phyloP scores from a whole-genome alignment of 2,797 vertebrate genomes.

The Salarias fasciatus region DNA sequence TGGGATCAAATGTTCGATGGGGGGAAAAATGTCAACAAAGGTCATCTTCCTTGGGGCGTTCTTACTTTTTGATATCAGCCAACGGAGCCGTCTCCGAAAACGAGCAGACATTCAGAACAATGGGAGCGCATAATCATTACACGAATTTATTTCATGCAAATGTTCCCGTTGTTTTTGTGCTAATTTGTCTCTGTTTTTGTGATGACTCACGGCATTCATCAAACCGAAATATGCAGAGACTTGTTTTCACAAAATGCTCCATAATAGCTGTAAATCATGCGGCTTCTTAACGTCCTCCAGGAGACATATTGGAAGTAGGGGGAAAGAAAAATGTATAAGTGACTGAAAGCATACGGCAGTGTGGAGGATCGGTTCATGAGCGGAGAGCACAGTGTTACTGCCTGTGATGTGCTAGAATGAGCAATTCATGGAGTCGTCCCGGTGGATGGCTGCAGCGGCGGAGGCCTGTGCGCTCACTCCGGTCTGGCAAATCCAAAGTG shows the following conservation, averaged over 20 bases:
- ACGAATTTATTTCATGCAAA: not conserved
- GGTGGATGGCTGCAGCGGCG: slow-evolving; percentile 45
- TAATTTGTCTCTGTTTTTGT: not conserved
- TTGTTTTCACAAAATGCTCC: not conserved
- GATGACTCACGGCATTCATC: not conserved
- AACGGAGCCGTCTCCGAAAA: too few relatives aligned
- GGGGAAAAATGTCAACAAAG: too few relatives aligned
- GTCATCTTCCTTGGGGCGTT: too few relatives aligned
- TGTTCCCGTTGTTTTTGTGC: not conserved
- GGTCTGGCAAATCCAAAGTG: slow-evolving; percentile 65
- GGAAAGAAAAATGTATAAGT: not conserved
- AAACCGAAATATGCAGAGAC: not conserved
- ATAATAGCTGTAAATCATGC: too few relatives aligned
- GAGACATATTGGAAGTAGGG: not conserved
- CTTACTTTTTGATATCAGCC: too few relatives aligned
- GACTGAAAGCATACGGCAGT: not conserved
- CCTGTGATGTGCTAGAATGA: slow-evolving; percentile 45
- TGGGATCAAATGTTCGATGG: too few relatives aligned
- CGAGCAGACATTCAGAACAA: not conserved
- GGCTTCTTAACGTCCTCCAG: not conserved
- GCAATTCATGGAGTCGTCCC: slow-evolving; percentile 44
- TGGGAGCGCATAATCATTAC: too few relatives aligned
- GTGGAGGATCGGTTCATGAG: slow-evolving; percentile 15
- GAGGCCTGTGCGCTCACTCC: slow-evolving; percentile 39
- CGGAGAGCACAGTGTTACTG: slow-evolving; percentile 34